Percentiles rank a stretch among this genome's conserved stretches.
Evolutionary conservation across 2,888 invertebrate species (phyloP).

Genomic region (Caenorhabditis panamensis): DNA sequence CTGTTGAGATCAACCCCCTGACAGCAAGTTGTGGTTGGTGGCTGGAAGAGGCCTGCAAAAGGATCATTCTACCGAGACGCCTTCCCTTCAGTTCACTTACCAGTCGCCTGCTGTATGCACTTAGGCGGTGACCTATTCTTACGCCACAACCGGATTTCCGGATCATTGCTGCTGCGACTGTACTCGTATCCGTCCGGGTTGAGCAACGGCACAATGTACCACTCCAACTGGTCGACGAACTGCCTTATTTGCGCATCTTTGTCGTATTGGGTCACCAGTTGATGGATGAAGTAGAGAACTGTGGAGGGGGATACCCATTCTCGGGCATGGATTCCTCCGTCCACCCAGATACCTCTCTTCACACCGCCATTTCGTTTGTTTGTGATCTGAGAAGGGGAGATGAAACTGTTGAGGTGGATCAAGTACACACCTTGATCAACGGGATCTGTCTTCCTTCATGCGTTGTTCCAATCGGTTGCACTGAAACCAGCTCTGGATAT

Average conservation of each 20-base stretch:
- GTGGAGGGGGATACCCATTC: constrained; percentile 79
- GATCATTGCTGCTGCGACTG: constrained; percentile 67
- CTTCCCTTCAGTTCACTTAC: constrained; percentile 1
- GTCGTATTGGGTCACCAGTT: constrained; percentile 78
- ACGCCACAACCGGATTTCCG: constrained; percentile 67
- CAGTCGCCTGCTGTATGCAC: constrained; percentile 64
- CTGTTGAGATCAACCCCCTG: constrained; percentile 81
- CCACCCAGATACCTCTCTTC: constrained; percentile 74
- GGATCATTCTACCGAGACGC: background rate
- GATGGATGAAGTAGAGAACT: constrained; percentile 79
- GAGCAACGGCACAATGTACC: constrained; percentile 80
- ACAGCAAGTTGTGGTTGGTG: constrained; percentile 79
- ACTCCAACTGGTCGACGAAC: constrained; percentile 80
- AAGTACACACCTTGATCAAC: constrained; percentile 79
- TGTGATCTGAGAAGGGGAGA: no score
- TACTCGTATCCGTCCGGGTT: constrained; percentile 79
- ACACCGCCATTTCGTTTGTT: constrained; percentile 68
- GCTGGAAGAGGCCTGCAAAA: constrained; percentile 75
- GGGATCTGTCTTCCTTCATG: constrained; percentile 81
- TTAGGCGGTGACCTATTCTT: constrained; percentile 70
- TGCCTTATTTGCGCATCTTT: constrained; percentile 72
- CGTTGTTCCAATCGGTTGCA: constrained; percentile 80
- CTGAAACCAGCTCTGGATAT: constrained; percentile 79
- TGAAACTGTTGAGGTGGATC: no score
- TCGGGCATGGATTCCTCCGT: constrained; percentile 73